phyloP scores from a whole-genome alignment of 1,140 invertebrate genomes.

The Diachasma alloeum region DNA sequence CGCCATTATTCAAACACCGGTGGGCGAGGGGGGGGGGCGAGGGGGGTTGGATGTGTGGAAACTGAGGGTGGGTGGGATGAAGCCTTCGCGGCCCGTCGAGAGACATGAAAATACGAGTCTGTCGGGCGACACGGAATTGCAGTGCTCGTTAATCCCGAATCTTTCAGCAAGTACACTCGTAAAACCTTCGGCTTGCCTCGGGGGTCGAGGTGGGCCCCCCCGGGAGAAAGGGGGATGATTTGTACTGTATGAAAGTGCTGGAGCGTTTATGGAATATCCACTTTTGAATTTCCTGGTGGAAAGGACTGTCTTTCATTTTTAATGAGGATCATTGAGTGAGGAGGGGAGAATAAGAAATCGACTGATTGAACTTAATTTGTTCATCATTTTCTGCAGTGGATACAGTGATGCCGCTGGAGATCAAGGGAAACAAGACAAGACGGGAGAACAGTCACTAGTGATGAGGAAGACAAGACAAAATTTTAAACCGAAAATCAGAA shows the following conservation, averaged over 20 bases:
- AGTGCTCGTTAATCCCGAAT: constrained; percentile 21
- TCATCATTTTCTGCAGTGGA: no score
- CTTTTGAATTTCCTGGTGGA: neutral
- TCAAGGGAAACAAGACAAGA: no score
- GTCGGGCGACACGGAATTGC: constrained; percentile 22
- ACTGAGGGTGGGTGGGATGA: neutral
- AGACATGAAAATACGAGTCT: constrained; percentile 22
- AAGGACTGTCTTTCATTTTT: no score
- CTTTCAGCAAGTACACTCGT: constrained; percentile 25
- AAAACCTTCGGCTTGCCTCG: neutral
- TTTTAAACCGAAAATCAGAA: no score
- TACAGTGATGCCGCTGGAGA: no score
- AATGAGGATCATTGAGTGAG: no score
- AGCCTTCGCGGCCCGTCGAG: constrained; percentile 8
- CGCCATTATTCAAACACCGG: constrained; percentile 14
- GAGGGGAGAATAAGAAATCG: no score
- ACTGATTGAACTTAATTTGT: no score
- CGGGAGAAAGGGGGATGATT: neutral
- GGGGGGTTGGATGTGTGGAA: neutral
- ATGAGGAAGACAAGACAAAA: no score
- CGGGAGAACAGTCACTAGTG: no score
- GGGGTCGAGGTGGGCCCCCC: neutral
- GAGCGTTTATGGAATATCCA: neutral
- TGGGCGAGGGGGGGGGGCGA: neutral
- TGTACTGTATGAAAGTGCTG: neutral